Evolutionary conservation across 2,113 vertebrate species (phyloP).

Genomic region (Hippocampus zosterae): DNA sequence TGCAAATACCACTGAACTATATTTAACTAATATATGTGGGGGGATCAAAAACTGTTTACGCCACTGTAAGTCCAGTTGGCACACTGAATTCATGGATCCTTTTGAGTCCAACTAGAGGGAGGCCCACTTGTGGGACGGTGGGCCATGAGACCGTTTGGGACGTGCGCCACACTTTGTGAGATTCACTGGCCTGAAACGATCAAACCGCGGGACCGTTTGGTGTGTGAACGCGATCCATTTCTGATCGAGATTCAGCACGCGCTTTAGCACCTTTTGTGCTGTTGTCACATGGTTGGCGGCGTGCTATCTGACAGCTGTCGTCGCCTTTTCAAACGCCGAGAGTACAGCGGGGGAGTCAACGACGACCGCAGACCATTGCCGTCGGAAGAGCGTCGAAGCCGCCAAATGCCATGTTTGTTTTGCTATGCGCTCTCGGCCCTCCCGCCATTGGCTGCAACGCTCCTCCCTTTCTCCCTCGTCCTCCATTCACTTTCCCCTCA

Average conservation of each 20-base stretch:
- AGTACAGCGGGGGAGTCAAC: constrained; percentile 26
- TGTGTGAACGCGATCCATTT: not conserved
- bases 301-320: constrained; percentile 38
- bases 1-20: not conserved
- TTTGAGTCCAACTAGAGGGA: not conserved
- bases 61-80: too few species aligned
- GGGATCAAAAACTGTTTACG: not conserved
- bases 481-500: constrained; percentile 52
- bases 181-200: not conserved
- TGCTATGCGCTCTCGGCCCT: constrained; percentile 50
- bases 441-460: constrained; percentile 35
- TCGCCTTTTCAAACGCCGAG: constrained; percentile 28
- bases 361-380: constrained; percentile 43
- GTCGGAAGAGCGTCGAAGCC: constrained; percentile 50
- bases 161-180: not conserved
- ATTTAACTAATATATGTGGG: not conserved
- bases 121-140: too few species aligned
- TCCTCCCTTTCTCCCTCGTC: constrained; percentile 9
- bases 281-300: constrained; percentile 3
- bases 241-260: not conserved
- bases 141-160: too few species aligned
- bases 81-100: not conserved
- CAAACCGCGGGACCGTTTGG: not conserved
- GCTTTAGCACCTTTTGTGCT: not conserved
- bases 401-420: constrained; percentile 66